Evolutionary conservation across 2,113 vertebrate species (phyloP).

Genomic region (Lepisosteus oculatus): DNA sequence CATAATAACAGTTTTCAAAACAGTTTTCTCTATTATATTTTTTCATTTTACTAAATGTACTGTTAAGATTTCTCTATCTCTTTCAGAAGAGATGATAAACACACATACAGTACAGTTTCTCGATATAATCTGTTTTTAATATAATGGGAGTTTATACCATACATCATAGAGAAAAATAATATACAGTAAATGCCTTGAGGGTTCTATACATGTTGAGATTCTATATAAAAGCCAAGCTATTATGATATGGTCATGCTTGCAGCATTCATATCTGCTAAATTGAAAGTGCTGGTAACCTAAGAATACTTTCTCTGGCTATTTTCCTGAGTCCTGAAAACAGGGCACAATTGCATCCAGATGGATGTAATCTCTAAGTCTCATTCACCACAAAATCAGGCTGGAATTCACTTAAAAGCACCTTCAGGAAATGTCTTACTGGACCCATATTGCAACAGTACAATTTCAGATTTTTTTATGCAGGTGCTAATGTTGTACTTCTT

Average conservation of each 20-base stretch:
- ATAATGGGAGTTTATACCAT: too few relatives aligned
- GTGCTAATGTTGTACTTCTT: slow-evolving; percentile 31
- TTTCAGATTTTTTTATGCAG: background rate
- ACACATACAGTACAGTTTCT: too few relatives aligned
- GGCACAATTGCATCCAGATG: slow-evolving; percentile 74
- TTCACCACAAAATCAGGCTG: slow-evolving; percentile 53
- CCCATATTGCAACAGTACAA: slow-evolving; percentile 35
- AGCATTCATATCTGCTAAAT: slow-evolving; percentile 34
- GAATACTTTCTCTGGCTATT: slow-evolving; percentile 41
- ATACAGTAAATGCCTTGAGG: too few relatives aligned
- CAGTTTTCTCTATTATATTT: too few relatives aligned
- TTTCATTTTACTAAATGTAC: too few relatives aligned
- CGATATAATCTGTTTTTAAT: too few relatives aligned
- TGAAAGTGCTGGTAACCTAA: slow-evolving; percentile 28
- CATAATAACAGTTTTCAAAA: too few relatives aligned
- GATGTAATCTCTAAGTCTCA: slow-evolving; percentile 51
- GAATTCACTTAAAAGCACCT: slow-evolving; percentile 59
- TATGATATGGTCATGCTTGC: slow-evolving; percentile 16
- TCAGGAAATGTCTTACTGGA: slow-evolving; percentile 49
- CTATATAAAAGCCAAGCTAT: slow-evolving; percentile 27
- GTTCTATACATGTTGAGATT: slow-evolving; percentile 30
- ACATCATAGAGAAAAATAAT: too few relatives aligned
- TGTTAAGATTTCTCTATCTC: too few relatives aligned
- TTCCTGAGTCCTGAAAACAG: slow-evolving; percentile 46
- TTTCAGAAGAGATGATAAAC: too few relatives aligned